Evolutionary conservation across 2,888 invertebrate species (phyloP).

Genomic region (Polyommatus iphigenia): DNA sequence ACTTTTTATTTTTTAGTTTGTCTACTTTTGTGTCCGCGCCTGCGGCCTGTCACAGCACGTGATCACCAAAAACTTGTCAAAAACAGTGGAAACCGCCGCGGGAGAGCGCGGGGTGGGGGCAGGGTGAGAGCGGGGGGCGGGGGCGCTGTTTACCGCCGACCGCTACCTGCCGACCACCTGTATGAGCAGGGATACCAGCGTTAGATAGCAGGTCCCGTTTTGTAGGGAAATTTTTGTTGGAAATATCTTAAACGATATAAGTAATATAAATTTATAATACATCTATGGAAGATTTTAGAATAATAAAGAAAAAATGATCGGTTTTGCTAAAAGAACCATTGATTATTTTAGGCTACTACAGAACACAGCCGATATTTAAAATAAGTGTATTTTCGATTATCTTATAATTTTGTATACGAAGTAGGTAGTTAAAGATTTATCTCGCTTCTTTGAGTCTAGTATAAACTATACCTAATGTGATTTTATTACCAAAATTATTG

Average conservation of each 20-base stretch:
- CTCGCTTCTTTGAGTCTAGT: no score
- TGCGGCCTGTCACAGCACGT: constrained; percentile 3
- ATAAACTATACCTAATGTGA: no score
- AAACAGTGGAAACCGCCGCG: constrained; percentile 40
- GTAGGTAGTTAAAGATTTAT: no score
- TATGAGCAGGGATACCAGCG: constrained; percentile 51
- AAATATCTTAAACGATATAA: neutral
- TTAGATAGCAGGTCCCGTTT: neutral
- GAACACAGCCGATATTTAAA: no score
- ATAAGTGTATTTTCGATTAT: no score
- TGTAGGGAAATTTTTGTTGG: neutral
- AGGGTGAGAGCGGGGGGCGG: constrained; percentile 30
- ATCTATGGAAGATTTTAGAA: neutral
- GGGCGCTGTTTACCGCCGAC: constrained; percentile 42
- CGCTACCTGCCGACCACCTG: constrained; percentile 62
- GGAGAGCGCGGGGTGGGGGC: constrained; percentile 32
- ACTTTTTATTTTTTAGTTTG: neutral
- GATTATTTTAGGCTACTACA: no score
- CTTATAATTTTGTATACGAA: no score
- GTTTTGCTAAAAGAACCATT: no score
- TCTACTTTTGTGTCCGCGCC: neutral
- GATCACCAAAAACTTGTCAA: constrained; percentile 33
- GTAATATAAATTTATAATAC: no score
- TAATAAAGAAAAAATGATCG: no score
- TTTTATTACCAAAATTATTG: no score